These are phyloP conservation scores for Harmothoe impar DNA, from an alignment of 2,888 invertebrate species.

Conservation along the genomic window DNA sequence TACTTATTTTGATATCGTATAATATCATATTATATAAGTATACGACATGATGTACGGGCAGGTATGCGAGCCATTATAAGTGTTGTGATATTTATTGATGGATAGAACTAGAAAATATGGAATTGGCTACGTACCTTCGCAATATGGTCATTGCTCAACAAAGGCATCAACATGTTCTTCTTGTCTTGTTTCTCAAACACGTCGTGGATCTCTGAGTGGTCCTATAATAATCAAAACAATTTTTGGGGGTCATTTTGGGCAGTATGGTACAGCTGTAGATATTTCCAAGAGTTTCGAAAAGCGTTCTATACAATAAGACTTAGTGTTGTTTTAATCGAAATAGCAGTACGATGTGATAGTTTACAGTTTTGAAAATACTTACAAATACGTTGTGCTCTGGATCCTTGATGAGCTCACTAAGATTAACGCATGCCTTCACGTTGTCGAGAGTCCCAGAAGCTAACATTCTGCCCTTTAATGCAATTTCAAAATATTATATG, in stretches of 20 bases:
- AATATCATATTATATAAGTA: too few relatives aligned
- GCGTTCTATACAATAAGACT: too few relatives aligned
- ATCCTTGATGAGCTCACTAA: conserved; percentile 17
- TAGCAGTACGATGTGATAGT: too few relatives aligned
- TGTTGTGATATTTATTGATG: too few relatives aligned
- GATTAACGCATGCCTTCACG: conserved; percentile 9
- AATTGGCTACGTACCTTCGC: conserved; percentile 2
- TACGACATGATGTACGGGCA: too few relatives aligned
- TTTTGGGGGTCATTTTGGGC: too few relatives aligned
- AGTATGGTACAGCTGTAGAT: too few relatives aligned
- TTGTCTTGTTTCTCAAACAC: conserved; percentile 25
- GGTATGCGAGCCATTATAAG: too few relatives aligned
- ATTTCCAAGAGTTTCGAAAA: too few relatives aligned
- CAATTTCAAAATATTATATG: neutral
- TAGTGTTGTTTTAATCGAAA: too few relatives aligned
- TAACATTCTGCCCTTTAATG: neutral
- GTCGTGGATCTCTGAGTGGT: conserved; percentile 1
- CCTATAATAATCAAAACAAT: neutral
- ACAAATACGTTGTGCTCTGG: conserved; percentile 10
- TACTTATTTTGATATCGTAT: too few relatives aligned
- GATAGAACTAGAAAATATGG: too few relatives aligned
- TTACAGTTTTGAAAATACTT: neutral
- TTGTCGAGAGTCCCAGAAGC: neutral
- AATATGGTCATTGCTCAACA: conserved; percentile 20
- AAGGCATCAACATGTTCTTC: conserved; percentile 43